Conservation (phyloP, 2,113 vertebrate genomes). For the Condylura cristata region DNA sequence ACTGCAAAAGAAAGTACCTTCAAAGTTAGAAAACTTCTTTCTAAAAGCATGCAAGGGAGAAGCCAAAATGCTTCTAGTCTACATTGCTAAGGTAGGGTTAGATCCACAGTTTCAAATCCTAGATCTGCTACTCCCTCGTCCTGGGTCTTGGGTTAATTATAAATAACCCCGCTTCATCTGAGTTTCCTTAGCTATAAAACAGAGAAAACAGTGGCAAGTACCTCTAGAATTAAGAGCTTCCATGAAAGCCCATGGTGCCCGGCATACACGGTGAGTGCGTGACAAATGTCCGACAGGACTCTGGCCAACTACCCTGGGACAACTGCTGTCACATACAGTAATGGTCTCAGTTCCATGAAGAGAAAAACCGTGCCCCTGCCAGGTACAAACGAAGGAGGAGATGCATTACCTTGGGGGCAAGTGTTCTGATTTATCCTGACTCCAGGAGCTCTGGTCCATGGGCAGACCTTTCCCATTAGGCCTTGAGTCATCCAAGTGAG, state of each 20-base stretch:
- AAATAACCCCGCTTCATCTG: background rate
- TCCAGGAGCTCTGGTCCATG: conserved; percentile 45
- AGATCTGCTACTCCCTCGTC: background rate
- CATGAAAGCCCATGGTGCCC: background rate
- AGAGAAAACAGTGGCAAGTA: background rate
- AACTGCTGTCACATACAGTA: background rate
- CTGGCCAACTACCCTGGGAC: background rate
- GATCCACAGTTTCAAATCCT: conserved; percentile 15
- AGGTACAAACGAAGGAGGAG: background rate
- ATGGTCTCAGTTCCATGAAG: background rate
- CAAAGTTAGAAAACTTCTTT: background rate
- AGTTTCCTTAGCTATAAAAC: background rate
- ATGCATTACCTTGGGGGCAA: conserved; percentile 69
- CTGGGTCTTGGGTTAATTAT: background rate
- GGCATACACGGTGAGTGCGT: background rate
- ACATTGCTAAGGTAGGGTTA: background rate
- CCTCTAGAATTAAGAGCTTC: background rate
- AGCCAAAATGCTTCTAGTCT: background rate
- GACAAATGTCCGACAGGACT: background rate
- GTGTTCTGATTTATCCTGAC: conserved; percentile 21
- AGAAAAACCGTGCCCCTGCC: background rate
- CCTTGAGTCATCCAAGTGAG: conserved; percentile 61
- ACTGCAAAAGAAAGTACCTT: background rate
- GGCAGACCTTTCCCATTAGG: conserved; percentile 78
- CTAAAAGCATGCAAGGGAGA: background rate